A percentile compares a stretch with the other conserved stretches of the same genome.
Evolutionary conservation across 2,888 invertebrate species (phyloP).

Genomic region (Xylota sylvarum): DNA sequence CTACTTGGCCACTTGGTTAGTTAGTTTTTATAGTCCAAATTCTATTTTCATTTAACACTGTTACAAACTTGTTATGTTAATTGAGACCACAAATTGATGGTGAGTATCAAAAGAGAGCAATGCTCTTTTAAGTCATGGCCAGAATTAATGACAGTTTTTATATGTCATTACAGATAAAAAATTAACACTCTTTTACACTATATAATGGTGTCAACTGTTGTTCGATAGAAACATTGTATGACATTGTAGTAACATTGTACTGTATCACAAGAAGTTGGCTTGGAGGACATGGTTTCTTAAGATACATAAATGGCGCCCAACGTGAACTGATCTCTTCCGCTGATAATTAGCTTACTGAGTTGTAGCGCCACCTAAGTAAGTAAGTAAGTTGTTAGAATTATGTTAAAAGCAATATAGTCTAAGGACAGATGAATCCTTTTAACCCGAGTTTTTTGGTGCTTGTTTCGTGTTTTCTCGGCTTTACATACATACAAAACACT

Average conservation of each 20-base stretch:
- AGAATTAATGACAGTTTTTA: slow-evolving; percentile 9
- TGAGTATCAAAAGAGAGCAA: slow-evolving; percentile 24
- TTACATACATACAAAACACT: too few relatives aligned
- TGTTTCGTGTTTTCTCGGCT: too few relatives aligned
- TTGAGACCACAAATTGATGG: slow-evolving; percentile 17
- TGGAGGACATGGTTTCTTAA: too few relatives aligned
- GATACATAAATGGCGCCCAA: too few relatives aligned
- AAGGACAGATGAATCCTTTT: too few relatives aligned
- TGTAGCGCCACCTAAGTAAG: too few relatives aligned
- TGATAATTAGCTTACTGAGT: too few relatives aligned
- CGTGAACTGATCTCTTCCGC: too few relatives aligned
- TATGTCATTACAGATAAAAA: neutral
- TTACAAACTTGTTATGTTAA: slow-evolving; percentile 48
- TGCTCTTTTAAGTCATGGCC: slow-evolving; percentile 29
- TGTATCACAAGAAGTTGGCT: neutral
- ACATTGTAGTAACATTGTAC: neutral
- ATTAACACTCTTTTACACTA: neutral
- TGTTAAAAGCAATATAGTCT: too few relatives aligned
- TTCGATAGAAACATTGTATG: neutral
- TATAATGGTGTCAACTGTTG: slow-evolving; percentile 24
- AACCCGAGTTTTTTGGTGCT: too few relatives aligned
- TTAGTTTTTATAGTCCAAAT: slow-evolving; percentile 39
- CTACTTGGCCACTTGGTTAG: slow-evolving; percentile 28
- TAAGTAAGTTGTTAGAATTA: too few relatives aligned
- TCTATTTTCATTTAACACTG: slow-evolving; percentile 17